phyloP scores from a whole-genome alignment of 2,113 vertebrate species.

The Nannospalax galili region DNA sequence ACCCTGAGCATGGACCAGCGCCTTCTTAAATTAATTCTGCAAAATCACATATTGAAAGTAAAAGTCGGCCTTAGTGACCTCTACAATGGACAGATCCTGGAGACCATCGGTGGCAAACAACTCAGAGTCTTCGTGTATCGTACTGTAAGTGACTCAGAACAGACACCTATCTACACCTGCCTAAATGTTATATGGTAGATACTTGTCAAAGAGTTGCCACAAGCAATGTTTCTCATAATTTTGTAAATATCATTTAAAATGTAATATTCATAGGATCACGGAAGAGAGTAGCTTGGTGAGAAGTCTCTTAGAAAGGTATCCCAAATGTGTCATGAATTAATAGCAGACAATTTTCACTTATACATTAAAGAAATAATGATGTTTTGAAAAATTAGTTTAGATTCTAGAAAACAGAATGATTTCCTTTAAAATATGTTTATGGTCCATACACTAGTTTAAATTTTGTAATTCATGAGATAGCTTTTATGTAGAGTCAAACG shows the following conservation, averaged over 20 bases:
- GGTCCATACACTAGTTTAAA: too few relatives aligned
- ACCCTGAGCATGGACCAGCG: conserved; percentile 94
- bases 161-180: not conserved
- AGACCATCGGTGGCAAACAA: conserved; percentile 94
- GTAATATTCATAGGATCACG: not conserved
- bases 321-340: not conserved
- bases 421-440: not conserved
- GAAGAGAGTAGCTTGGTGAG: not conserved
- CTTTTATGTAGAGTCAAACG: not conserved
- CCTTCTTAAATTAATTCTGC: conserved; percentile 90
- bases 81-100: conserved; percentile 95
- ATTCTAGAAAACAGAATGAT: not conserved
- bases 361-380: not conserved
- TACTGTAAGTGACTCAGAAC: conserved; percentile 88
- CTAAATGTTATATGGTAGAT: not conserved
- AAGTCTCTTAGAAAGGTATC: not conserved
- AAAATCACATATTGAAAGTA: conserved; percentile 95
- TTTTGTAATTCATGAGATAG: not conserved
- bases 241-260: not conserved
- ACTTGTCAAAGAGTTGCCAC: not conserved
- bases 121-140: conserved; percentile 97
- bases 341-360: not conserved
- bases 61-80: conserved; percentile 93
- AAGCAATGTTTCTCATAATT: not conserved
- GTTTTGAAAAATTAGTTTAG: not conserved